Percentiles rank a stretch among this genome's conserved stretches.
Evolutionary conservation across 2,113 vertebrate species (phyloP).

Genomic region (Corydoras sp.): DNA sequence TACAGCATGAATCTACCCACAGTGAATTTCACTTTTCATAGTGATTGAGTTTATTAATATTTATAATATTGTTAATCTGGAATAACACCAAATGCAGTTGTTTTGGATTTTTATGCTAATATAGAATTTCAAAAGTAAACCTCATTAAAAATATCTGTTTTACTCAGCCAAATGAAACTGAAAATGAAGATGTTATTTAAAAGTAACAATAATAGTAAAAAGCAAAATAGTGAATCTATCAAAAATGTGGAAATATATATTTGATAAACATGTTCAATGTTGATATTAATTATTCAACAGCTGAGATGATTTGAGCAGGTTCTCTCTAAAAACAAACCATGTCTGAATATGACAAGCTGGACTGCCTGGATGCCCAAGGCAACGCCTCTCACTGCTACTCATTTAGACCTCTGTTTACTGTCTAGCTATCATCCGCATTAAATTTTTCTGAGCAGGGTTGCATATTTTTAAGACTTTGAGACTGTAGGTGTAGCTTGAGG

Average conservation of each 20-base stretch:
- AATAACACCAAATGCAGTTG: too few relatives aligned
- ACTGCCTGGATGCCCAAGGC: neutral
- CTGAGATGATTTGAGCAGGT: neutral
- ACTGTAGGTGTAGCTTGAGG: neutral
- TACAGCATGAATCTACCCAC: too few relatives aligned
- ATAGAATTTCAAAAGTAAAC: too few relatives aligned
- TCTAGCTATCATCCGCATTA: slow-evolving; percentile 6
- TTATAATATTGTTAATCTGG: too few relatives aligned
- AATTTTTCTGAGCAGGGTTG: neutral
- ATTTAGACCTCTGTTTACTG: slow-evolving; percentile 28
- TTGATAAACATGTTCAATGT: neutral
- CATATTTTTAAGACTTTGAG: neutral
- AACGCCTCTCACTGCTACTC: neutral
- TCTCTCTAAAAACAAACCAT: slow-evolving; percentile 20
- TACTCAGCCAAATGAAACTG: too few relatives aligned
- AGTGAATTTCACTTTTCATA: too few relatives aligned
- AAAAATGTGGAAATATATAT: neutral
- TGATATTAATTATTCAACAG: neutral
- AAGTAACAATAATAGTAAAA: too few relatives aligned
- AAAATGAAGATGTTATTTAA: too few relatives aligned
- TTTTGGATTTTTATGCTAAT: too few relatives aligned
- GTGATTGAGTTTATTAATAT: too few relatives aligned
- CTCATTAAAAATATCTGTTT: too few relatives aligned
- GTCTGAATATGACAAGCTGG: slow-evolving; percentile 1
- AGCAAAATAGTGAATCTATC: neutral